These are phyloP conservation scores for Sarcophaga peregrina DNA, from an alignment of 1,140 invertebrate species.

Conservation along the genomic window DNA sequence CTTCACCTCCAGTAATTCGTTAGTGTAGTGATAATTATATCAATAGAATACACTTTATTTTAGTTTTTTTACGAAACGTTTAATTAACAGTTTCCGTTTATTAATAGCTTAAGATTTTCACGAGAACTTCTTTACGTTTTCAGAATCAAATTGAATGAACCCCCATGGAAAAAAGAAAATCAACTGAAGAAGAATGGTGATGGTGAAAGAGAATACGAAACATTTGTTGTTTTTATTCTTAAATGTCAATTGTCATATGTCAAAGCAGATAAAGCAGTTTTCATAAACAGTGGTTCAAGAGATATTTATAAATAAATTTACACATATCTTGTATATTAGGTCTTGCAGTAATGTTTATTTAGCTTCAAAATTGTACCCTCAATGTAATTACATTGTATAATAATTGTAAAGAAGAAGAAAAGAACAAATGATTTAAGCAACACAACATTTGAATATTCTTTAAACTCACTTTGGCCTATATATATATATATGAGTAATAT, in stretches of 20 bases:
- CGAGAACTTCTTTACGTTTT: not conserved
- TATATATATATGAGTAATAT: too few relatives aligned
- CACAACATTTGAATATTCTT: too few relatives aligned
- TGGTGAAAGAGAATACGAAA: not conserved
- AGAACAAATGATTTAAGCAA: too few relatives aligned
- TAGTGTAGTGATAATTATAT: not conserved
- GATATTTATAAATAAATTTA: too few relatives aligned
- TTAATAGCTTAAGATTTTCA: constrained; percentile 33
- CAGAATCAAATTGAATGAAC: not conserved
- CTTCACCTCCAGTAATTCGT: not conserved
- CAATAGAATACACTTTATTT: not conserved
- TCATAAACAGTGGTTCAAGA: too few relatives aligned
- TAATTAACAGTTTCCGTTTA: constrained; percentile 41
- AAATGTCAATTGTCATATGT: not conserved
- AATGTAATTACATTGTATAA: too few relatives aligned
- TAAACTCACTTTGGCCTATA: too few relatives aligned
- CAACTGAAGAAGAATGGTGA: not conserved
- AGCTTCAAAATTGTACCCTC: too few relatives aligned
- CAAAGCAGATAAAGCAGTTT: not conserved
- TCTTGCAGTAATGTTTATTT: too few relatives aligned
- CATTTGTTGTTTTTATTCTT: constrained; percentile 8
- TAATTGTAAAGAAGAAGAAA: too few relatives aligned
- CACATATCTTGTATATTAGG: too few relatives aligned
- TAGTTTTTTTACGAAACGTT: not conserved
- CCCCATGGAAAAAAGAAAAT: not conserved